Conservation (phyloP, 2,888 invertebrate genomes). For the Sesia apiformis region DNA sequence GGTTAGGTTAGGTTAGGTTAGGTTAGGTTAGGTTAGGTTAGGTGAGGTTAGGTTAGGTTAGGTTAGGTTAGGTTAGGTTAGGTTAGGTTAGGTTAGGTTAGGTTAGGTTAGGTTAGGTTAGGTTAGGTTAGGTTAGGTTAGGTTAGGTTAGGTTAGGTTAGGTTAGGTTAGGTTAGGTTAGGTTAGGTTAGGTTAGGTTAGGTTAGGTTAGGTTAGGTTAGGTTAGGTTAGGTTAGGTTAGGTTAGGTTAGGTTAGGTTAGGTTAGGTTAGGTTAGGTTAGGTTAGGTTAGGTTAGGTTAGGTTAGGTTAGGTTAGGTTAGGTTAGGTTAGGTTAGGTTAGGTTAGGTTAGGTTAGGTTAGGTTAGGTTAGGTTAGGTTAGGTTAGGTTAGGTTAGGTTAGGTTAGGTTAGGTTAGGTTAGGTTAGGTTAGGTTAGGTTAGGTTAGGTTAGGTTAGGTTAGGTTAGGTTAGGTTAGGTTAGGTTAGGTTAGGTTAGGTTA, state of each 20-base stretch:
- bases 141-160: background rate
- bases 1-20: conserved; percentile 8
- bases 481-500: conserved; percentile 2
- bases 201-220: background rate
- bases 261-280: conserved; percentile 6
- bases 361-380: conserved; percentile 2
- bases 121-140: conserved; percentile 1
- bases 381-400: conserved; percentile 2
- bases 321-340: conserved; percentile 1
- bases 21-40: conserved; percentile 6
- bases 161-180: background rate
- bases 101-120: conserved; percentile 1
- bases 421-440: conserved; percentile 2
- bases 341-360: conserved; percentile 2
- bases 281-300: conserved; percentile 7
- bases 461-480: conserved; percentile 1
- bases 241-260: conserved; percentile 2
- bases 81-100: conserved; percentile 1
- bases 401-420: conserved; percentile 2
- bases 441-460: conserved; percentile 2
- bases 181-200: background rate
- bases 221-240: conserved; percentile 1
- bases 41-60: conserved; percentile 4
- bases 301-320: conserved; percentile 4
- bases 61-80: conserved; percentile 1